A percentile compares a stretch with the other conserved stretches of the same genome.
phyloP scores from a whole-genome alignment of 2,797 vertebrate genomes.

The Pelodytes ibericus region DNA sequence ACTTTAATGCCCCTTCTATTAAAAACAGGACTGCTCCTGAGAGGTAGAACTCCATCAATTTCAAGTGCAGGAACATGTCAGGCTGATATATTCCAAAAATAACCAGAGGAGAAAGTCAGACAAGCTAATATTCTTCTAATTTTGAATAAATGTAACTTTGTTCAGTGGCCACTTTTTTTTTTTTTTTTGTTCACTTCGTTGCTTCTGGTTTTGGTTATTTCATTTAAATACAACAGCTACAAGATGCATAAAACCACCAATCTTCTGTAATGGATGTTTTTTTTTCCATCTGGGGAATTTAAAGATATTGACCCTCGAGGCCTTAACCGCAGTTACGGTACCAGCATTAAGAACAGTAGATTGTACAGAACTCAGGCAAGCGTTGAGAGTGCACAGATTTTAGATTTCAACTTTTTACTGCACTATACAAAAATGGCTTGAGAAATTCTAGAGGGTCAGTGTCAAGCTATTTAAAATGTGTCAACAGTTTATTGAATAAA shows the following conservation, averaged over 20 bases:
- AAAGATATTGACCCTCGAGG: constrained; percentile 47
- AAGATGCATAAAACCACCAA: constrained; percentile 56
- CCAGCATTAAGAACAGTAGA: constrained; percentile 21
- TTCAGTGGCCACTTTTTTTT: constrained; percentile 36
- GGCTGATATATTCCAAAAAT: constrained; percentile 54
- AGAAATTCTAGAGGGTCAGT: too few species aligned
- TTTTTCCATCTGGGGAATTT: constrained; percentile 44
- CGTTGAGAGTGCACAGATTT: not conserved
- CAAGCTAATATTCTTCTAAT: constrained; percentile 55
- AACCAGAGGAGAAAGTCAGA: constrained; percentile 47
- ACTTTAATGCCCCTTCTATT: constrained; percentile 53
- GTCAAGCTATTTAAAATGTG: too few species aligned
- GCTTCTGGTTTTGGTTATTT: constrained; percentile 57
- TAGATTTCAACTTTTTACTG: not conserved
- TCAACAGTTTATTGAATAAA: too few species aligned
- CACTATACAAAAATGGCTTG: too few species aligned
- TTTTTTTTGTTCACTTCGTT: constrained; percentile 30
- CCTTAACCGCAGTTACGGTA: constrained; percentile 36
- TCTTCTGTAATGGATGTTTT: constrained; percentile 52
- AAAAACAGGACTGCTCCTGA: constrained; percentile 54
- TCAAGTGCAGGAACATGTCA: constrained; percentile 48
- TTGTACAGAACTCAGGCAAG: constrained; percentile 6
- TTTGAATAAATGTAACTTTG: constrained; percentile 56
- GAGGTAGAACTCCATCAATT: constrained; percentile 52
- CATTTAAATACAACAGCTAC: constrained; percentile 50